phyloP scores from a whole-genome alignment of 2,797 vertebrate species.

The Chelidonichthys spinosus region DNA sequence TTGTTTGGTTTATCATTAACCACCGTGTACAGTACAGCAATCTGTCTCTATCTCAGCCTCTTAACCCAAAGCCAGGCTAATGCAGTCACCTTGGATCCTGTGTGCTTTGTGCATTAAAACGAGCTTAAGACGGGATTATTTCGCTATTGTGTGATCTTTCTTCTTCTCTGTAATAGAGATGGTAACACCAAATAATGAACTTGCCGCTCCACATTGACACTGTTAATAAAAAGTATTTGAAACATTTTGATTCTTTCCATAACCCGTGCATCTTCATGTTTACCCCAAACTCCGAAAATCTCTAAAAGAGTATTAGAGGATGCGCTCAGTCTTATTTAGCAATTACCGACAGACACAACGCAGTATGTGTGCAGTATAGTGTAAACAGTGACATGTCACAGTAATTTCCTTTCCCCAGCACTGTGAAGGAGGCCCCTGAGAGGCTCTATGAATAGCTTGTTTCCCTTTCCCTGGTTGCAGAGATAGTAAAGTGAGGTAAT shows the following conservation, averaged over 20 bases:
- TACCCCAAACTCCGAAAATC: neutral
- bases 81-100: conserved; percentile 59
- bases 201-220: conserved; percentile 29
- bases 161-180: conserved; percentile 68
- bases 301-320: neutral
- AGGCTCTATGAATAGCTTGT: conserved; percentile 80
- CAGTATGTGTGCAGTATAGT: conserved; percentile 1
- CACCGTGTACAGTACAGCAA: conserved; percentile 70
- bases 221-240: conserved; percentile 5
- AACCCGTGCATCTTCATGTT: neutral
- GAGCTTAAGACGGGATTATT: conserved; percentile 56
- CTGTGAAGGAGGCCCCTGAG: conserved; percentile 50
- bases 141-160: conserved; percentile 51
- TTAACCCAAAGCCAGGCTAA: conserved; percentile 65
- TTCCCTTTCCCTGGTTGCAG: conserved; percentile 64
- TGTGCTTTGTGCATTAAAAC: conserved; percentile 66
- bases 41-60: conserved; percentile 61
- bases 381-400: conserved; percentile 33
- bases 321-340: conserved; percentile 1
- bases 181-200: conserved; percentile 60
- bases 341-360: conserved; percentile 11
- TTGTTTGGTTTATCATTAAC: conserved; percentile 84
- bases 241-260: conserved; percentile 7
- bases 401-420: conserved; percentile 39
- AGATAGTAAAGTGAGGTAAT: conserved; percentile 79